These are phyloP conservation scores for Sinotaia quadrata DNA, from an alignment of 2,888 invertebrate genomes.

Conservation along the genomic window DNA sequence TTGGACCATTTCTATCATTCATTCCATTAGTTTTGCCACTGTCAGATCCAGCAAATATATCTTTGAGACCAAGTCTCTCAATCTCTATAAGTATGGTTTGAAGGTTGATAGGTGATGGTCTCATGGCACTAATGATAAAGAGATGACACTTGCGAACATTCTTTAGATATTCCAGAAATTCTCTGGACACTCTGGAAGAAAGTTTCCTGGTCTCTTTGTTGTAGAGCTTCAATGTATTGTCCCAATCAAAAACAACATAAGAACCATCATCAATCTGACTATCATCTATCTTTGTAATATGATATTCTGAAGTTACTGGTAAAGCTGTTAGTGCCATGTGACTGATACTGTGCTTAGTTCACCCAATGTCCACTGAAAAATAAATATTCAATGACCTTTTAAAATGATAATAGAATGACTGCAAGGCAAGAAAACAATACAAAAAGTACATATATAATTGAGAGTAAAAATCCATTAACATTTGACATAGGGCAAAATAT, in stretches of 20 bases:
- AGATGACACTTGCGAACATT: conserved; percentile 35
- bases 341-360: too few relatives aligned
- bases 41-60: conserved; percentile 33
- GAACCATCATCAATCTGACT: conserved; percentile 14
- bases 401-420: too few relatives aligned
- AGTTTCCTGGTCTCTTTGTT: conserved; percentile 30
- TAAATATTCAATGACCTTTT: too few relatives aligned
- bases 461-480: too few relatives aligned
- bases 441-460: too few relatives aligned
- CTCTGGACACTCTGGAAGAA: conserved; percentile 33
- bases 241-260: conserved; percentile 47
- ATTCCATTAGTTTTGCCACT: not conserved
- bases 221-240: conserved; percentile 46
- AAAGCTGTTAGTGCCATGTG: too few relatives aligned
- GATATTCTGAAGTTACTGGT: too few relatives aligned
- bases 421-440: too few relatives aligned
- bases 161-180: conserved; percentile 33
- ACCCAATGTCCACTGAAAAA: too few relatives aligned
- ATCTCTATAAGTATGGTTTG: conserved; percentile 47
- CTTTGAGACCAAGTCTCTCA: conserved; percentile 38
- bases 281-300: not conserved
- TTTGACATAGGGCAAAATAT: too few relatives aligned
- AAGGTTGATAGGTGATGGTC: conserved; percentile 43
- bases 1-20: conserved; percentile 6
- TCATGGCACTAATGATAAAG: conserved; percentile 48